phyloP scores from a whole-genome alignment of 2,797 vertebrate genomes.

The Steatocranus sp. region DNA sequence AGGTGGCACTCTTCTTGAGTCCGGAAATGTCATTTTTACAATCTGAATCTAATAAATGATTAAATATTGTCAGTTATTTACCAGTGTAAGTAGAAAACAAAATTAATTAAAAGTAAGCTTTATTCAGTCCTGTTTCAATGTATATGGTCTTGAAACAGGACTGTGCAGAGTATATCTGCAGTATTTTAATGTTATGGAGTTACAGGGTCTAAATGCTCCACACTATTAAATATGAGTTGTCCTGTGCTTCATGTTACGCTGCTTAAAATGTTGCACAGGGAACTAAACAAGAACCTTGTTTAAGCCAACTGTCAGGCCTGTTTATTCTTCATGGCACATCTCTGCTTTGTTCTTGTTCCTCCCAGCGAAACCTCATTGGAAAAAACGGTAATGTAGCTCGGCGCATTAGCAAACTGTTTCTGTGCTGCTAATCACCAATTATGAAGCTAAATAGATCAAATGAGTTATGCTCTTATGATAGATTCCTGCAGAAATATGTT shows the following conservation, averaged over 20 bases:
- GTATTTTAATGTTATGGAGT: not conserved
- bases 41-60: not conserved
- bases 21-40: not conserved
- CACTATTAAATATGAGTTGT: not conserved
- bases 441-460: not conserved
- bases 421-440: not conserved
- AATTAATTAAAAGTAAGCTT: accelerated
- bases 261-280: not conserved
- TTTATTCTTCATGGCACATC: not conserved
- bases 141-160: not conserved
- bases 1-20: not conserved
- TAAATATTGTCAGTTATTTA: not conserved
- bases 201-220: not conserved
- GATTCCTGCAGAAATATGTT: not conserved
- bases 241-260: not conserved
- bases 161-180: not conserved
- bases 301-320: not conserved
- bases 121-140: not conserved
- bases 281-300: accelerated
- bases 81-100: accelerated
- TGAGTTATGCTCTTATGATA: not conserved
- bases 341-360: not conserved
- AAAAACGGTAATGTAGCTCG: accelerated
- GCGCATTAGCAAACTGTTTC: not conserved
- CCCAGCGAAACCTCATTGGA: not conserved